Evolutionary conservation across 1,140 invertebrate species (phyloP).

Genomic region (Nilaparvata lugens): DNA sequence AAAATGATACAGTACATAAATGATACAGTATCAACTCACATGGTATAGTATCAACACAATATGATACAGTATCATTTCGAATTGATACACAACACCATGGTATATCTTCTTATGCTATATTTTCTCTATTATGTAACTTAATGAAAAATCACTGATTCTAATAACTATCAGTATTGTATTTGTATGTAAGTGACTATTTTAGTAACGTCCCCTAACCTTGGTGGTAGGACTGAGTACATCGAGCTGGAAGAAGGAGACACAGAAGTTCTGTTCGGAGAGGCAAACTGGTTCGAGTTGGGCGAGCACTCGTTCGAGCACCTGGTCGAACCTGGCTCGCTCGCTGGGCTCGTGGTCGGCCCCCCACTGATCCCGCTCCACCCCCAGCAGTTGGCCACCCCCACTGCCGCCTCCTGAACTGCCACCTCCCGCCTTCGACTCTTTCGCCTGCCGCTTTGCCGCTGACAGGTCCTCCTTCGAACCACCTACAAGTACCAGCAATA

Average conservation of each 20-base stretch:
- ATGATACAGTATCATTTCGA: no score
- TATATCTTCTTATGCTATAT: no score
- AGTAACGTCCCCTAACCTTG: constrained; percentile 34
- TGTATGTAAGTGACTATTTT: no score
- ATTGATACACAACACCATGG: no score
- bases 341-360: constrained; percentile 43
- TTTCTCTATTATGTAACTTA: no score
- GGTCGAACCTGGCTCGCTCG: constrained; percentile 52
- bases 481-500: no score
- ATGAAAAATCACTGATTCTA: no score
- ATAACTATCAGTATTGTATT: no score
- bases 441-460: constrained; percentile 28
- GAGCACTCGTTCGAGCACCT: constrained; percentile 69
- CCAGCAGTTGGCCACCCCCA: constrained; percentile 49
- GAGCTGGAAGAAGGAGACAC: constrained; percentile 85
- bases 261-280: constrained; percentile 92
- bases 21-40: no score
- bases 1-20: no score
- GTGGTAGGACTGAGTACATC: constrained; percentile 46
- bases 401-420: constrained; percentile 37
- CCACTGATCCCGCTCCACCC: constrained; percentile 48
- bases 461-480: constrained; percentile 34
- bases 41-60: no score
- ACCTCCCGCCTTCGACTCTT: constrained; percentile 21
- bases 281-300: constrained; percentile 86